Evolutionary conservation across 2,113 vertebrate genomes (phyloP).

Genomic region (Prunella himalayana): DNA sequence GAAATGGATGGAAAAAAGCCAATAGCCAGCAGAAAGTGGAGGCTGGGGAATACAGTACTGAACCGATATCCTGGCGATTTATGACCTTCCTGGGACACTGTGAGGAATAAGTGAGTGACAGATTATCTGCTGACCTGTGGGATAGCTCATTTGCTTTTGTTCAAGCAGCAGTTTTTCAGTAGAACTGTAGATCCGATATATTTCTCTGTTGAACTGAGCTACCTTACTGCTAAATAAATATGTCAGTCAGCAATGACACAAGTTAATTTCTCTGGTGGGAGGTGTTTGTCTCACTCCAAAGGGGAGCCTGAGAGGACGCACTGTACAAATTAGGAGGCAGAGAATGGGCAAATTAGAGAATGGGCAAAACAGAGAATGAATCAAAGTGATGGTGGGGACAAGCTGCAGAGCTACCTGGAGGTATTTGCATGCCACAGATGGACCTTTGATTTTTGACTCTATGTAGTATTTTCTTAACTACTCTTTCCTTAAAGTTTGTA

Average conservation of each 20-base stretch:
- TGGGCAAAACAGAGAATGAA: background rate
- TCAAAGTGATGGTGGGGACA: background rate
- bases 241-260: background rate
- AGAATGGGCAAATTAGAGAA: background rate
- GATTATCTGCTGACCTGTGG: background rate
- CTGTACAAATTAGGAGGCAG: background rate
- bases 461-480: background rate
- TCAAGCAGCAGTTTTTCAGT: constrained; percentile 13
- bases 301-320: background rate
- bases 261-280: background rate
- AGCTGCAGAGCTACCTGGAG: background rate
- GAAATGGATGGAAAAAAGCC: background rate
- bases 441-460: background rate
- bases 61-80: background rate
- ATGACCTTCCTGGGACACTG: background rate
- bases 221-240: background rate
- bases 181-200: background rate
- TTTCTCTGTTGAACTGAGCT: background rate
- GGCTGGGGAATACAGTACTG: background rate
- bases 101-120: constrained; percentile 30
- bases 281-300: background rate
- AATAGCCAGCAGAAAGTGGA: background rate
- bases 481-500: background rate
- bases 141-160: constrained; percentile 34
- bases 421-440: background rate